Base-by-base conservation (phyloP, 2,888 invertebrate genomes). In the Thumatha senex region DNA sequence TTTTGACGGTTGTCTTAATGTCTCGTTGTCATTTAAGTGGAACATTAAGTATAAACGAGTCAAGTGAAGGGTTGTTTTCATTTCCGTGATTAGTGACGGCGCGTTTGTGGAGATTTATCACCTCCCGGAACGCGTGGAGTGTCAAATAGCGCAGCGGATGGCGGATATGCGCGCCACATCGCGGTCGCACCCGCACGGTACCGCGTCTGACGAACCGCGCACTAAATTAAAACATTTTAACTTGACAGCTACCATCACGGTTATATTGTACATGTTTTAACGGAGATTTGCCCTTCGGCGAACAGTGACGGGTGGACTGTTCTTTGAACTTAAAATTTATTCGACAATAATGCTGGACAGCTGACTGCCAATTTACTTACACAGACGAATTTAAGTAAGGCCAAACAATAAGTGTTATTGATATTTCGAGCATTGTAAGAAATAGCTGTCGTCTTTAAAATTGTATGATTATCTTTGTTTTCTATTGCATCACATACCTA, bases 201-300 rank as follows among this genome's bases (percentile, higher is more conserved):
- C 75, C 69, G 59, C 55, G 59, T 79, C 73, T 85, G 86, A 86
- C 79, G 82, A 74, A 84, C 79, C 78, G 76, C 76, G 61, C 80
- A 82, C 79, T 89, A 88, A 88, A 89, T 90, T 89, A 90, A 89
- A 88, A 89, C 86, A 86, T 89, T 89, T 84, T 76, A 78, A 84
- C 84, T 78, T 86, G 89, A 86, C 89, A 88, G 82, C 69, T 65
- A 62, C 67, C 80, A 87, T 86, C 83, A 82, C 73, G 80, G 79
- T 69, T 80, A 72, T 78, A 72, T 72, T 66, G 72, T 64, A 61
- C 66, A 60, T 62, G 70, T 84, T 84, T 76, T 77, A 79, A 76
- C 74, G 74, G 73, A 72, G 76, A 74, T 78, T 75, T 76, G 72
- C 58, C 73, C 69, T 71, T 70, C 62, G 63, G 66, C 56, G 71